Percentiles rank a stretch among this genome's conserved stretches.
phyloP scores from a whole-genome alignment of 2,888 invertebrate species.

The Encarsia formosa region DNA sequence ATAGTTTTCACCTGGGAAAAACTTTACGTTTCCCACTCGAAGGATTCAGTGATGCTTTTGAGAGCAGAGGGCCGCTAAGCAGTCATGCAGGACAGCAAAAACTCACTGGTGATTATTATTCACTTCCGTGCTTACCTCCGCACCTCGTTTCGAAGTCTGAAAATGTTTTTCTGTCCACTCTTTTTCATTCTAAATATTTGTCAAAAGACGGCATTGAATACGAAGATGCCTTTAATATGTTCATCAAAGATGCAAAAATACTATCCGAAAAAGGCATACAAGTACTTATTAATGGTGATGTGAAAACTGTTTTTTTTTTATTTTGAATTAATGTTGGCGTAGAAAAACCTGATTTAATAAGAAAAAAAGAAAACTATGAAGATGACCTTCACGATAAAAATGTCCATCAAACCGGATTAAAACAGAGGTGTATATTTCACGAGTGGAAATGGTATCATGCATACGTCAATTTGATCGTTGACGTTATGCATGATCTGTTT shows the following conservation, averaged over 20 bases:
- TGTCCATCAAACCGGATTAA: too few relatives aligned
- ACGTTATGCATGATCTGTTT: constrained; percentile 18
- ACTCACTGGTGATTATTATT: too few relatives aligned
- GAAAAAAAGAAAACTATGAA: too few relatives aligned
- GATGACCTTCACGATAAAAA: too few relatives aligned
- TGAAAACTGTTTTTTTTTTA: neutral
- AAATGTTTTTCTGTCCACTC: neutral
- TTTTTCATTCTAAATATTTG: neutral
- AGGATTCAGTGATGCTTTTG: neutral
- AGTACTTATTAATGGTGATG: neutral
- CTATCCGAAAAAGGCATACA: neutral
- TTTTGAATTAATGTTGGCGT: too few relatives aligned
- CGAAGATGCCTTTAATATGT: neutral
- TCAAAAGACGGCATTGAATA: neutral
- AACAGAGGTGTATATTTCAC: constrained; percentile 22
- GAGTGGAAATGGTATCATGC: constrained; percentile 13
- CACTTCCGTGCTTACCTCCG: too few relatives aligned
- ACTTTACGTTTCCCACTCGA: neutral
- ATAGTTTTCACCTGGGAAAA: neutral
- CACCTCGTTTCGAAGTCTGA: too few relatives aligned
- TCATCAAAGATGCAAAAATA: neutral
- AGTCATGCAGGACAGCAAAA: neutral
- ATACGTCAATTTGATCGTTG: constrained; percentile 18
- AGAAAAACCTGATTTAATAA: too few relatives aligned
- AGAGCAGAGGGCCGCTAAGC: too few relatives aligned